Evolutionary conservation across 2,888 invertebrate genomes (phyloP).

Genomic region (Autographa gamma): DNA sequence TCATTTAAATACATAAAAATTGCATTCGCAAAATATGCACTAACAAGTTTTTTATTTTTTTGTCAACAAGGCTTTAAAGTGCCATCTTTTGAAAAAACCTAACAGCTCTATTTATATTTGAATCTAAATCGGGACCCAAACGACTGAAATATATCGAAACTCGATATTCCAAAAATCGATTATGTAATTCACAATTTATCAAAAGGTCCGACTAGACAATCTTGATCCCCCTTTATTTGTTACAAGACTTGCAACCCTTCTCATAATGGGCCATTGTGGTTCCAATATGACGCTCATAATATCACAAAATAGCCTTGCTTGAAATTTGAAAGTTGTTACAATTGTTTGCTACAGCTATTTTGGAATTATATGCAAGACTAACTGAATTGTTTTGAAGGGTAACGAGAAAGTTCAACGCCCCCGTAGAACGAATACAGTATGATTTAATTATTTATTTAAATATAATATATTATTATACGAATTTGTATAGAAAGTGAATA

Average conservation of each 20-base stretch:
- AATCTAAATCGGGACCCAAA: not conserved
- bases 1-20: too few species aligned
- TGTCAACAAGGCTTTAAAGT: not conserved
- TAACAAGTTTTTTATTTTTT: too few species aligned
- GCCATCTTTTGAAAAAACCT: not conserved
- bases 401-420: too few species aligned
- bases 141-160: not conserved
- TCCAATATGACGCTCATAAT: constrained; percentile 36
- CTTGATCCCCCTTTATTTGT: constrained; percentile 38
- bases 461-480: too few species aligned
- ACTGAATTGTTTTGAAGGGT: too few species aligned
- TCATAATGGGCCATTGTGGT: constrained; percentile 43
- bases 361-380: not conserved
- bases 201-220: constrained; percentile 27
- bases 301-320: constrained; percentile 12
- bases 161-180: not conserved
- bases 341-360: constrained; percentile 17
- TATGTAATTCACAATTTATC: not conserved
- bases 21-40: not conserved
- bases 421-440: too few species aligned
- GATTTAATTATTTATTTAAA: too few species aligned
- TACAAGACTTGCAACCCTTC: constrained; percentile 27
- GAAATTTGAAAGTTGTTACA: constrained; percentile 25
- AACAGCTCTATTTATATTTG: not conserved
- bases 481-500: too few species aligned